phyloP scores from a whole-genome alignment of 2,888 invertebrate genomes.

The Diarsia brunnea region DNA sequence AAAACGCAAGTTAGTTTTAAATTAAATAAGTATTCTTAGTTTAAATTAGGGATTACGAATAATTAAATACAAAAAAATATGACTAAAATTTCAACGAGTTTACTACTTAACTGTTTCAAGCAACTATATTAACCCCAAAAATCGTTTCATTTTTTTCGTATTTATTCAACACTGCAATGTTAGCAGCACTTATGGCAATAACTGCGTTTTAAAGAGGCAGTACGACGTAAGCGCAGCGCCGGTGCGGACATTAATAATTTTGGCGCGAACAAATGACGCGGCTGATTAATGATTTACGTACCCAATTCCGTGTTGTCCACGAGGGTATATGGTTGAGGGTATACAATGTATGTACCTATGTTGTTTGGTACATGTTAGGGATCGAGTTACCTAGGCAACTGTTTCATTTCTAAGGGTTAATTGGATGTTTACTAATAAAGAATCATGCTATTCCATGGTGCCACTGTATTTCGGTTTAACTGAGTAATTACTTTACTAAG shows the following conservation, averaged over 20 bases:
- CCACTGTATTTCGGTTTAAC: background rate
- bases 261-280: constrained; percentile 88
- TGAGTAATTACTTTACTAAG: background rate
- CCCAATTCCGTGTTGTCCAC: constrained; percentile 85
- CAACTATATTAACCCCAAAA: constrained; percentile 31
- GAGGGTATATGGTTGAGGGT: constrained; percentile 64
- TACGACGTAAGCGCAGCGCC: constrained; percentile 76
- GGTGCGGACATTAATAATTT: constrained; percentile 87
- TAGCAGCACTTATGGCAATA: constrained; percentile 72
- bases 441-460: background rate
- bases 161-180: constrained; percentile 57
- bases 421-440: constrained; percentile 25
- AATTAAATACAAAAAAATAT: background rate
- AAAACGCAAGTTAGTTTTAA: background rate
- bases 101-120: background rate
- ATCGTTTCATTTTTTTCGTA: constrained; percentile 46
- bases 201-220: constrained; percentile 85
- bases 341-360: constrained; percentile 56
- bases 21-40: background rate
- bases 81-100: constrained; percentile 2
- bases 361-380: constrained; percentile 37
- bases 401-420: constrained; percentile 37
- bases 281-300: constrained; percentile 90
- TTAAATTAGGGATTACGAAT: background rate
- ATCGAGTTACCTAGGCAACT: constrained; percentile 40